A percentile compares a stretch with the other conserved stretches of the same genome.
Conservation (phyloP, 92 coral and sea anemone genomes). For the Diadumene lineata region DNA sequence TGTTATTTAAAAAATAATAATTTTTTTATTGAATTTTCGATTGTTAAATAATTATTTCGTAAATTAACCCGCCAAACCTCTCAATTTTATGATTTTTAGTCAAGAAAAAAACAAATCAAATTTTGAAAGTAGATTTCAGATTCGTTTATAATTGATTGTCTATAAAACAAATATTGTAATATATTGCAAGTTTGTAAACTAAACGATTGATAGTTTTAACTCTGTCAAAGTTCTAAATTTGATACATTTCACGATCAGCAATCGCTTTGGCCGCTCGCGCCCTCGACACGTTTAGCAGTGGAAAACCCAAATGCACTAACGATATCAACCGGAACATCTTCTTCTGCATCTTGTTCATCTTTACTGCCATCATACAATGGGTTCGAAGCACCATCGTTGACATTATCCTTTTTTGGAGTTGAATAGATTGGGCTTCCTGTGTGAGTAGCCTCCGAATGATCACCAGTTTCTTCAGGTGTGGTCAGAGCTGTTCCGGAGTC, state of each 20-base stretch:
- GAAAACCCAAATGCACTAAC: conserved; percentile 11
- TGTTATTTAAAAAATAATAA: too few relatives aligned
- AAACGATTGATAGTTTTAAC: not conserved
- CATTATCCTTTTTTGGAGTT: not conserved
- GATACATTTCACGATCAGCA: too few relatives aligned
- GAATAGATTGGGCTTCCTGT: not conserved
- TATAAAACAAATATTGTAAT: not conserved
- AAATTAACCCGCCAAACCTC: too few relatives aligned
- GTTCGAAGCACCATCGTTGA: not conserved
- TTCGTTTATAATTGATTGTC: too few relatives aligned
- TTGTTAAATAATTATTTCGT: too few relatives aligned
- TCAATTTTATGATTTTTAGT: too few relatives aligned
- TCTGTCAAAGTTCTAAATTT: not conserved
- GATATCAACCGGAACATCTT: not conserved
- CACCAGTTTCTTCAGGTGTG: not conserved
- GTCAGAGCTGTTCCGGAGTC: not conserved
- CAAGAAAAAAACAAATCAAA: too few relatives aligned
- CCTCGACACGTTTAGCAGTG: not conserved
- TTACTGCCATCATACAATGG: not conserved
- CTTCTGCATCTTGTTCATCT: not conserved
- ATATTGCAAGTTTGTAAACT: not conserved
- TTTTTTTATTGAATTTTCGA: too few relatives aligned
- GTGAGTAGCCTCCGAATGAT: not conserved
- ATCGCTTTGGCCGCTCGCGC: not conserved
- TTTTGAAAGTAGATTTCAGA: too few relatives aligned